Conservation (phyloP, 2,797 vertebrate species). For the Limosa lapponica region DNA sequence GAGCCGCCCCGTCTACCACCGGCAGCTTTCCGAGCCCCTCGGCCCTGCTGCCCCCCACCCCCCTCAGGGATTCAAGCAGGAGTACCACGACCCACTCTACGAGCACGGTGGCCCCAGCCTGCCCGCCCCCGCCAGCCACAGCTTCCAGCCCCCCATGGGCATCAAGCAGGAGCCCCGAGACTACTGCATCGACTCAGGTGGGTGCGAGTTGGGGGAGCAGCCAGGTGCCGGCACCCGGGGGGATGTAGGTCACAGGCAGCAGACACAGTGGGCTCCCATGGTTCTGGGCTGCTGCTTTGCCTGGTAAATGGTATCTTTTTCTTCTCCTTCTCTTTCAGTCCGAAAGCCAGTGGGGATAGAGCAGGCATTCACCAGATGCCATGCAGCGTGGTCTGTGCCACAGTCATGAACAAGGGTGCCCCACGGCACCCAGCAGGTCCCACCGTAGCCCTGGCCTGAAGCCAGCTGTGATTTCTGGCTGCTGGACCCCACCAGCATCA, state of each 20-base stretch:
- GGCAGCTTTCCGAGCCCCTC: slow-evolving; percentile 95
- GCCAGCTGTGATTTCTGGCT: slow-evolving; percentile 23
- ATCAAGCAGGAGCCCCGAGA: slow-evolving; percentile 97
- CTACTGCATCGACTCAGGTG: slow-evolving; percentile 96
- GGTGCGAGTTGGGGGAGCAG: not conserved
- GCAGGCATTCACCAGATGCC: not conserved
- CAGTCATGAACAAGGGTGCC: not conserved
- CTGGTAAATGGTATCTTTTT: not conserved
- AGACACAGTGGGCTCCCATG: fast-evolving
- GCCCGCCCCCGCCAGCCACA: slow-evolving; percentile 72
- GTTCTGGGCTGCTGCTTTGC: not conserved
- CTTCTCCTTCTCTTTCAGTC: not conserved
- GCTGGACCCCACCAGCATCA: slow-evolving; percentile 73
- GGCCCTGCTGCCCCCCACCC: slow-evolving; percentile 81
- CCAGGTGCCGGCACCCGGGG: fast-evolving
- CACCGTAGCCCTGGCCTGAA: not conserved
- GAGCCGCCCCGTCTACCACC: slow-evolving; percentile 88
- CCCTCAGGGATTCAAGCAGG: slow-evolving; percentile 93
- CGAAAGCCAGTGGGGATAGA: fast-evolving
- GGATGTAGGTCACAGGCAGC: fast-evolving
- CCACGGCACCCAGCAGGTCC: fast-evolving
- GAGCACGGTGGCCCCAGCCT: slow-evolving; percentile 87
- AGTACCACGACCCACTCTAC: slow-evolving; percentile 90
- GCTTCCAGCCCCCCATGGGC: slow-evolving; percentile 88
- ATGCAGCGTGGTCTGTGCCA: fast-evolving